A percentile compares a stretch with the other conserved stretches of the same genome.
Conservation (phyloP, 2,888 invertebrate species). For the Cheilosia vernalis region DNA sequence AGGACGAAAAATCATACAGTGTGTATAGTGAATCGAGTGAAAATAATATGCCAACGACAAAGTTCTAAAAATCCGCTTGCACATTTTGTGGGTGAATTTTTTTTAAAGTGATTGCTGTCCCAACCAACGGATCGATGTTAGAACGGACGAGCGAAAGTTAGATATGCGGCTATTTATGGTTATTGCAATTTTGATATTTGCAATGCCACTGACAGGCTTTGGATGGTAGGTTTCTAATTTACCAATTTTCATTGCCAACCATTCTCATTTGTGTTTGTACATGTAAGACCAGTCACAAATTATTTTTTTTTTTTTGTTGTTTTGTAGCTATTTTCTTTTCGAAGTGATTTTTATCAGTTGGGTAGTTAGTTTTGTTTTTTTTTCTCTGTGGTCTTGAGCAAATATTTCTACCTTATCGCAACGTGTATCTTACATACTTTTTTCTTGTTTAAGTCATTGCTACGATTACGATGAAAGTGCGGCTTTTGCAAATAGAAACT, state of each 20-base stretch:
- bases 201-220: conserved; percentile 94
- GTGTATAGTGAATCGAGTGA: not conserved
- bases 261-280: not conserved
- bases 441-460: conserved; percentile 44
- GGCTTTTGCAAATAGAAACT: conserved; percentile 24
- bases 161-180: conserved; percentile 91
- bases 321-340: not conserved
- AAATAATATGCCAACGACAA: conserved; percentile 10
- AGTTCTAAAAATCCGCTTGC: not conserved
- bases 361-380: conserved; percentile 8
- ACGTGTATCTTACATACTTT: conserved; percentile 38
- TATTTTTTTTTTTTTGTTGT: not conserved
- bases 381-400: conserved; percentile 28
- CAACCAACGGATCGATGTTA: conserved; percentile 63
- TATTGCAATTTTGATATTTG: conserved; percentile 92
- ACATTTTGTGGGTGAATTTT: not conserved
- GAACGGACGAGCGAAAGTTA: conserved; percentile 75
- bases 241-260: not conserved
- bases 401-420: conserved; percentile 60
- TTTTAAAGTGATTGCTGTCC: conserved; percentile 29
- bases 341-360: conserved; percentile 49
- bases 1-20: not conserved
- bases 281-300: conserved; percentile 4
- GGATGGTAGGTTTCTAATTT: conserved; percentile 90
- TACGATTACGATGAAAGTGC: conserved; percentile 39